phyloP scores from a whole-genome alignment of 2,797 vertebrate species.

The Lerista edwardsae region DNA sequence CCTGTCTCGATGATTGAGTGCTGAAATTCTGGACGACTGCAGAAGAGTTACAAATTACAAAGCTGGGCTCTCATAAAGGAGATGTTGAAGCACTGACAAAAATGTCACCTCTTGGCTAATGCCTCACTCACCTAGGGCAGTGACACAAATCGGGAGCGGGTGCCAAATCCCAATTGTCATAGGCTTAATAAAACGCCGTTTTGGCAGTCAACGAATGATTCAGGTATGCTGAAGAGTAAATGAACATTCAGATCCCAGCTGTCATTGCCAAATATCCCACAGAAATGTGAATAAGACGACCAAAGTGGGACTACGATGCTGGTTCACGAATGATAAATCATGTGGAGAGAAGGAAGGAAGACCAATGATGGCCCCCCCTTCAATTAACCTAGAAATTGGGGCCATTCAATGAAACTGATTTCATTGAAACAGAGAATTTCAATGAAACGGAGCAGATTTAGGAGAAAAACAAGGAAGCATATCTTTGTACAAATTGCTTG shows the following conservation, averaged over 20 bases:
- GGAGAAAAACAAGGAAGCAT: neutral
- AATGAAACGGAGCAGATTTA: no score
- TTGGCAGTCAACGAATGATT: neutral
- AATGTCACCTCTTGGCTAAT: neutral
- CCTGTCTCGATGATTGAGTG: slow-evolving; percentile 18
- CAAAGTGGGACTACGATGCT: neutral
- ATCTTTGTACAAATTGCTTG: neutral
- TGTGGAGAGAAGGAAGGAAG: neutral
- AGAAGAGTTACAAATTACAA: slow-evolving; percentile 12
- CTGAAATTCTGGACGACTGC: slow-evolving; percentile 17
- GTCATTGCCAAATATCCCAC: neutral
- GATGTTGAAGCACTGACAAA: neutral
- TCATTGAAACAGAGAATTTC: no score
- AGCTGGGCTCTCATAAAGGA: slow-evolving; percentile 16
- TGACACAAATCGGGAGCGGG: neutral
- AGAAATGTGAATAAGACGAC: neutral
- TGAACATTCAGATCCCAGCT: neutral
- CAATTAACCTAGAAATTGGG: neutral
- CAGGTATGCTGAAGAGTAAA: neutral
- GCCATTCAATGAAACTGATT: neutral
- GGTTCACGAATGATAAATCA: neutral
- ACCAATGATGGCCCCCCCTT: neutral
- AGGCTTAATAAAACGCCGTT: neutral
- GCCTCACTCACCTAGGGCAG: slow-evolving; percentile 8
- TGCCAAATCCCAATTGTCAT: neutral